Base-by-base conservation (phyloP, 1,140 invertebrate genomes). In the Rhopalosiphum padi region DNA sequence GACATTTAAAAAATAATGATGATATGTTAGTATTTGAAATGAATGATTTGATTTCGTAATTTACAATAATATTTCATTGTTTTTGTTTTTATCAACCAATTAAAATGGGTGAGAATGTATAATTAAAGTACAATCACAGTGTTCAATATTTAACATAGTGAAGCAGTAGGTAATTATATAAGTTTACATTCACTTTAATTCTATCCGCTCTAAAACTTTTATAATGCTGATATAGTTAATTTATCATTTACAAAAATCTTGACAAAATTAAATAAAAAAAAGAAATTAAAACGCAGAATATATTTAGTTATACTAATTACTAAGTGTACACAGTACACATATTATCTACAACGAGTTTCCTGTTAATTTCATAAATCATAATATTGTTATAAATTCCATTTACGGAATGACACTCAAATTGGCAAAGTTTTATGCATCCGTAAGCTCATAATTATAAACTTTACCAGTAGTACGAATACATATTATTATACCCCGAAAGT, bases 391-490 rank as follows among this genome's bases (percentile, higher is more conserved):
- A 77, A 35, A 82, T 37, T 77, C 68, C 43, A 82, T 77, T 82
- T 91, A 48, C 46, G 21, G 25, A 91, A 91, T 46, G 41, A 91
- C 90, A 82, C 15, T 48, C 21, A 91, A 91, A 48, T 91, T 91
- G 68, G 37, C 51, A 91, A 91, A 91, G 90, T 91, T 91, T 91
- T 91, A 83, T 83, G 82, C 90, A 91, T 82, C 68, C 60, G 41
- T 83, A 91, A 82, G 43, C 25, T 82, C 68, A 83, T 91, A 82
- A 91, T 91, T 82, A 91, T 91, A 91, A 91, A 91, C 60, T 91
- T 91, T 91, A 35, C n/a, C 30, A 83, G 90, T 83, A 25, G 5
- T 83, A 48, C n/a, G 23, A 82, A 48, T 91, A 91, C 30, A 91
- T 48, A 46, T 91, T 46, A 91, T 77, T 46, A 91, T 48, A 37